Percentiles rank a stretch among this genome's conserved stretches.
Conservation (phyloP, 1,140 invertebrate species). For the Diachasma alloeum region DNA sequence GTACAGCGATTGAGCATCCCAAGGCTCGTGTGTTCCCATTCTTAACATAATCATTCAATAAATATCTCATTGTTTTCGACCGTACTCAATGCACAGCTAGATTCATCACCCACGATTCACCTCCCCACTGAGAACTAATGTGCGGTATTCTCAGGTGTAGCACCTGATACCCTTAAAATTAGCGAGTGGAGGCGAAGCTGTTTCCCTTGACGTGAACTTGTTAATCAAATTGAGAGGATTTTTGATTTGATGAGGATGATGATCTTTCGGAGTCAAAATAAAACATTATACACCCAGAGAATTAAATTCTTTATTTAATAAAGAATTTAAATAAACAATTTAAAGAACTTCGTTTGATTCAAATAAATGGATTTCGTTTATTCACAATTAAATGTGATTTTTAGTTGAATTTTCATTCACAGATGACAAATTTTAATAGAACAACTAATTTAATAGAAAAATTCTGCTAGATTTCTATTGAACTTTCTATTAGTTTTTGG, state of each 20-base stretch:
- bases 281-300: neutral
- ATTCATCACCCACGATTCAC: neutral
- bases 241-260: neutral
- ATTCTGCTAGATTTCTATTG: too few species aligned
- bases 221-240: neutral
- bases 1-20: neutral
- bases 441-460: too few species aligned
- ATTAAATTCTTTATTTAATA: too few species aligned
- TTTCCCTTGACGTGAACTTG: neutral
- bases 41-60: neutral
- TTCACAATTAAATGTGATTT: too few species aligned
- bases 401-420: too few species aligned
- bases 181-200: neutral
- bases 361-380: too few species aligned
- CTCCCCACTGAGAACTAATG: neutral
- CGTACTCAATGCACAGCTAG: neutral
- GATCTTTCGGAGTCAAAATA: neutral
- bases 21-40: conserved; percentile 1
- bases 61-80: neutral
- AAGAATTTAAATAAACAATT: too few species aligned
- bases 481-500: too few species aligned
- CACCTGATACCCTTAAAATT: neutral
- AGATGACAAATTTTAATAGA: too few species aligned
- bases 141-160: neutral
- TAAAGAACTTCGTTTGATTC: too few species aligned